These are phyloP conservation scores for Drosophila tropicalis DNA, from an alignment of 1,140 invertebrate genomes.

Conservation along the genomic window DNA sequence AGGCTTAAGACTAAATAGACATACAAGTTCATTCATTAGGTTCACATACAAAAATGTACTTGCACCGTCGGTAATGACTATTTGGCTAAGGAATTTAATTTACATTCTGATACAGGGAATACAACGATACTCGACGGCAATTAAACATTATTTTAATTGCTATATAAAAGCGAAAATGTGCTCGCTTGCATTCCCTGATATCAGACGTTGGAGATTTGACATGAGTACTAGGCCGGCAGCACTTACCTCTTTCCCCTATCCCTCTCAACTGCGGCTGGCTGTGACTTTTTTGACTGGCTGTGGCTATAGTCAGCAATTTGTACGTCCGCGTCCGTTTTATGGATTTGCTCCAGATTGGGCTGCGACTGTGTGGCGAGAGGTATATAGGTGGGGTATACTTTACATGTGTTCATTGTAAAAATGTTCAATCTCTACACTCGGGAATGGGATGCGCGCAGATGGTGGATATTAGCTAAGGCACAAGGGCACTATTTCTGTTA, in stretches of 20 bases:
- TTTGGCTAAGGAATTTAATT: neutral
- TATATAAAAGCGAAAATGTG: too few species aligned
- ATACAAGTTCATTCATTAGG: neutral
- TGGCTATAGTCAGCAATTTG: constrained; percentile 4
- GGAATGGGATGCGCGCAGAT: constrained; percentile 10
- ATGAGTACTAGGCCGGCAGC: constrained; percentile 1
- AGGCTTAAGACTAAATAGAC: neutral
- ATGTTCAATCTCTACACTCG: constrained; percentile 1
- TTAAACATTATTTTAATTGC: too few species aligned
- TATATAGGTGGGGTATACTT: constrained; percentile 42
- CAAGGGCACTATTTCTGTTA: neutral
- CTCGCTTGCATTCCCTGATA: neutral
- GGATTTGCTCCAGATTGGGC: constrained; percentile 67
- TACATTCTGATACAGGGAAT: neutral
- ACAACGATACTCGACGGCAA: neutral
- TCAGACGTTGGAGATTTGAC: neutral
- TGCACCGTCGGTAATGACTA: neutral
- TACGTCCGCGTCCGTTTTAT: constrained; percentile 50
- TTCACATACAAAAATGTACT: neutral
- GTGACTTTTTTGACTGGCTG: constrained; percentile 11
- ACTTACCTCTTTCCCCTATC: constrained; percentile 64
- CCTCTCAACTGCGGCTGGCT: constrained; percentile 25
- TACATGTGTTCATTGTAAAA: constrained; percentile 34
- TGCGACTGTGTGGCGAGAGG: constrained; percentile 73
- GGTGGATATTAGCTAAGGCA: constrained; percentile 5